Percentiles rank a stretch among this genome's conserved stretches.
Conservation (phyloP, 1,140 invertebrate species). For the Cyphomyrmex costatus region DNA sequence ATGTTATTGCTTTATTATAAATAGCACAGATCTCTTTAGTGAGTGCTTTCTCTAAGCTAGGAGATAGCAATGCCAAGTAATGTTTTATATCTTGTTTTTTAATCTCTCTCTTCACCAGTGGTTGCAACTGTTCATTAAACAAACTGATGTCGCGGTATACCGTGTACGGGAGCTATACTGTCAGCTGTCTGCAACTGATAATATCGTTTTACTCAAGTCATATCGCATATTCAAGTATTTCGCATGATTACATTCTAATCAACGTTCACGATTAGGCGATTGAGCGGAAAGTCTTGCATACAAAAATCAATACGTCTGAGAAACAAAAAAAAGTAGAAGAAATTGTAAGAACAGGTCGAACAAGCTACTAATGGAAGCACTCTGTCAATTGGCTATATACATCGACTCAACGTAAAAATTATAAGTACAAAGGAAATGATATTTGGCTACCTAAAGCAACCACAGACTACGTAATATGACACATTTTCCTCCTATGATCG, state of each 20-base stretch:
- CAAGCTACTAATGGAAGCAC: constrained; percentile 76
- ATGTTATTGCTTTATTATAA: constrained; percentile 64
- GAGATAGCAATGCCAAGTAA: background rate
- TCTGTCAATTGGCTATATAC: constrained; percentile 73
- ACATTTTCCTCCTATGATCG: constrained; percentile 34
- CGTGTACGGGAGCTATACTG: constrained; percentile 78
- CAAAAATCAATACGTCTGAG: background rate
- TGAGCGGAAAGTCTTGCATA: background rate
- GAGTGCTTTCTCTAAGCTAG: background rate
- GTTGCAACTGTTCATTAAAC: constrained; percentile 27
- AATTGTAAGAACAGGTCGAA: constrained; percentile 23
- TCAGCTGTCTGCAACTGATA: constrained; percentile 81
- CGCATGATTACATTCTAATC: background rate
- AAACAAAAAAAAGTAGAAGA: constrained; percentile 1
- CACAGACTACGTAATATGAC: constrained; percentile 19
- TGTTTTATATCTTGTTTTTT: background rate
- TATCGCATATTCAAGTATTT: background rate
- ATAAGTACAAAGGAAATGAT: constrained; percentile 46
- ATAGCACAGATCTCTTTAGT: background rate
- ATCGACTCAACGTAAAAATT: constrained; percentile 43
- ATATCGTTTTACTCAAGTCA: constrained; percentile 72
- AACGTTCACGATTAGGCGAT: background rate
- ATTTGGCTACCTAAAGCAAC: constrained; percentile 43
- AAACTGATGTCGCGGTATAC: constrained; percentile 58
- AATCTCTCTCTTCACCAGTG: background rate